These are phyloP conservation scores for Alsophila aescularia DNA, from an alignment of 2,888 invertebrate genomes.

Conservation along the genomic window DNA sequence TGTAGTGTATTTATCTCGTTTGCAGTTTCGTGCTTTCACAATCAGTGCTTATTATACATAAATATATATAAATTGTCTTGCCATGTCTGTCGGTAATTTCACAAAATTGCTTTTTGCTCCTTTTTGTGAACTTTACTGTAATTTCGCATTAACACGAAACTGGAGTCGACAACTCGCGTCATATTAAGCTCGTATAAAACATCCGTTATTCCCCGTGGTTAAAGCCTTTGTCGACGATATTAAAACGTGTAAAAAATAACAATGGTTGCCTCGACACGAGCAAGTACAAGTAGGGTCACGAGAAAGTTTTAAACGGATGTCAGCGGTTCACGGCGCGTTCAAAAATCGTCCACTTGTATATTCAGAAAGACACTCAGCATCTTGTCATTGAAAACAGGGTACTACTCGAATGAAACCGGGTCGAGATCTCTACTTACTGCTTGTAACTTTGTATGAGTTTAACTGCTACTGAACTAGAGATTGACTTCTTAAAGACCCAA, in stretches of 20 bases:
- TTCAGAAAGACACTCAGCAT: conserved; percentile 37
- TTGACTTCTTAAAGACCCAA: neutral
- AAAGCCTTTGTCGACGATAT: conserved; percentile 20
- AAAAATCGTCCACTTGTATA: conserved; percentile 63
- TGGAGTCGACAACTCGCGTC: neutral
- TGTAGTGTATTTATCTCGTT: conserved; percentile 10
- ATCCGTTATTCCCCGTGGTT: conserved; percentile 23
- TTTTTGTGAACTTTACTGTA: conserved; percentile 4
- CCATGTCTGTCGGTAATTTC: conserved; percentile 10
- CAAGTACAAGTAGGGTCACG: conserved; percentile 46
- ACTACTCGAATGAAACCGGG: conserved; percentile 67
- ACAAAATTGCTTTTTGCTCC: conserved; percentile 6
- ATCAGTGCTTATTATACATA: conserved; percentile 2
- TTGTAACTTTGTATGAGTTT: neutral
- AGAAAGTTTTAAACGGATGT: conserved; percentile 59
- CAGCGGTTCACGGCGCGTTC: conserved; percentile 46
- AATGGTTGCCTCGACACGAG: conserved; percentile 27
- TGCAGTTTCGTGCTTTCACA: conserved; percentile 16
- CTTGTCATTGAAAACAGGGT: conserved; percentile 27
- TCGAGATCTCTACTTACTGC: conserved; percentile 46
- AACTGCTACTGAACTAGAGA: neutral
- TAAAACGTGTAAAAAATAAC: conserved; percentile 34
- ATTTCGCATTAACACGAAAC: conserved; percentile 1
- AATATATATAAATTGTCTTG: neutral
- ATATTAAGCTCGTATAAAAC: conserved; percentile 6